These are phyloP conservation scores for Neoniphon sammara DNA, from an alignment of 2,797 vertebrate genomes.

Conservation along the genomic window DNA sequence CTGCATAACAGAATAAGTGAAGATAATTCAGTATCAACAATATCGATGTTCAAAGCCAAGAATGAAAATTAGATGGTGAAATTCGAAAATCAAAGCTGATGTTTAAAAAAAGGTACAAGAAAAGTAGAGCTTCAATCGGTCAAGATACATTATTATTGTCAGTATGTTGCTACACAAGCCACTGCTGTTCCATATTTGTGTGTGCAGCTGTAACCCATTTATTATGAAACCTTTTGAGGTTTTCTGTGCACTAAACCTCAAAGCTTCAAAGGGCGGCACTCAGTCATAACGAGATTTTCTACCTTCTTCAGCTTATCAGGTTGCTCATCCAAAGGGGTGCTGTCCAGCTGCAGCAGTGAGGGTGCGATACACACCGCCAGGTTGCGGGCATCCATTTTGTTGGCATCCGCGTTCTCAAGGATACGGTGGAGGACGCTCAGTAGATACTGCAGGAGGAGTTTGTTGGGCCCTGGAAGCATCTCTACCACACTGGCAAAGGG, in stretches of 20 bases:
- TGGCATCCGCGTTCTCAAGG: slow-evolving; percentile 82
- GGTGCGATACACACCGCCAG: slow-evolving; percentile 93
- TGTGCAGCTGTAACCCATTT: not conserved
- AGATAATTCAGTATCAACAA: slow-evolving; percentile 26
- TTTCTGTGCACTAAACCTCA: slow-evolving; percentile 59
- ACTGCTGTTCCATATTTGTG: not conserved
- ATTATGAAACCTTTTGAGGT: slow-evolving; percentile 68
- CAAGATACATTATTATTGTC: not conserved
- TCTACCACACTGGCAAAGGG: slow-evolving; percentile 82
- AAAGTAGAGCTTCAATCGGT: not conserved
- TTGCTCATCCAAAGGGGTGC: slow-evolving; percentile 82
- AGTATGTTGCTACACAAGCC: slow-evolving; percentile 6
- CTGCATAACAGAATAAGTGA: slow-evolving; percentile 68
- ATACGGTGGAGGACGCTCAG: slow-evolving; percentile 88
- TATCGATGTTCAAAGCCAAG: not conserved
- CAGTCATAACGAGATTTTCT: slow-evolving; percentile 47
- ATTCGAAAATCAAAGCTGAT: not conserved
- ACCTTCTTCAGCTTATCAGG: slow-evolving; percentile 89
- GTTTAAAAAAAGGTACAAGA: not conserved
- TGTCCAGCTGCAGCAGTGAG: slow-evolving; percentile 84
- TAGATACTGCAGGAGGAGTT: slow-evolving; percentile 87
- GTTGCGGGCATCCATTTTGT: slow-evolving; percentile 92
- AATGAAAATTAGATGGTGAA: not conserved
- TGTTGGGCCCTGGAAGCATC: slow-evolving; percentile 87
- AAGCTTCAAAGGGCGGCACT: slow-evolving; percentile 62